These are phyloP conservation scores for Stomatorhinus ivindoensis DNA, from an alignment of 2,113 vertebrate species.

Conservation along the genomic window DNA sequence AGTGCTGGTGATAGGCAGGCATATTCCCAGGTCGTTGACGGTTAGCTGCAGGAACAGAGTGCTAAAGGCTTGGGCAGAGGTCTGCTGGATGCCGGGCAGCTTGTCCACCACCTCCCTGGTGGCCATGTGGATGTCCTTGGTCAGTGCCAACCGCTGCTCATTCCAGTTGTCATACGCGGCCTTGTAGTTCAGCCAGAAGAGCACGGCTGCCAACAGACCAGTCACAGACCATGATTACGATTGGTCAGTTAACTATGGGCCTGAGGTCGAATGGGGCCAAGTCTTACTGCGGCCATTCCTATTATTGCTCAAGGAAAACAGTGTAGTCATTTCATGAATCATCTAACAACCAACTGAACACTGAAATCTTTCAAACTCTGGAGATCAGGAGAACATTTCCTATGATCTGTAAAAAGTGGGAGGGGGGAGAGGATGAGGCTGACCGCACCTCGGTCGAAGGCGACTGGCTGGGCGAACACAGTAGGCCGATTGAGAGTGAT, in stretches of 20 bases:
- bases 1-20: constrained; percentile 84
- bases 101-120: constrained; percentile 97
- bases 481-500: constrained; percentile 94
- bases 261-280: background rate
- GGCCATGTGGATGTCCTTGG: constrained; percentile 95
- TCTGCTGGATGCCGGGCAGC: constrained; percentile 93
- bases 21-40: constrained; percentile 93
- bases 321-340: background rate
- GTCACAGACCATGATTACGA: background rate
- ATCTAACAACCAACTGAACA: background rate
- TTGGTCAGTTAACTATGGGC: background rate
- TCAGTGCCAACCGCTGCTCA: constrained; percentile 89
- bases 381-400: background rate
- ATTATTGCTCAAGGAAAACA: background rate
- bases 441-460: constrained; percentile 85
- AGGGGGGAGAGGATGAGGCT: background rate
- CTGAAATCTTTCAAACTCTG: background rate
- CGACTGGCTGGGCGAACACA: constrained; percentile 93
- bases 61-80: constrained; percentile 91
- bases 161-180: constrained; percentile 98
- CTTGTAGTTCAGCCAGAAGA: constrained; percentile 99
- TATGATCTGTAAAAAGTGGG: background rate
- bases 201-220: constrained; percentile 69
- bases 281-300: background rate
- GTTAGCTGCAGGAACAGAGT: constrained; percentile 96